These are phyloP conservation scores for Perizoma affinitatum DNA, from an alignment of 2,888 invertebrate species.

Conservation along the genomic window DNA sequence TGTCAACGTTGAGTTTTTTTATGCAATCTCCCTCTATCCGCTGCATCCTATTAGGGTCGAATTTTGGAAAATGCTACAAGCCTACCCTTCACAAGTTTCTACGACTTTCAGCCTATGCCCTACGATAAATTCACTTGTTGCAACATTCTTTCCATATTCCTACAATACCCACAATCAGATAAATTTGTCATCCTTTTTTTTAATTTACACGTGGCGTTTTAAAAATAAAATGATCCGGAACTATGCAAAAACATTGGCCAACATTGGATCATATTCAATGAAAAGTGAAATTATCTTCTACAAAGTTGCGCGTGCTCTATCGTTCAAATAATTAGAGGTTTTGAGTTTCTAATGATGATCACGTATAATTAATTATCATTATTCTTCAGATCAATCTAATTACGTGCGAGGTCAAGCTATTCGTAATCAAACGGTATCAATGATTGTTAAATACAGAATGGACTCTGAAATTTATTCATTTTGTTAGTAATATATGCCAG, in stretches of 20 bases:
- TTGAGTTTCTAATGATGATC: conserved; percentile 1
- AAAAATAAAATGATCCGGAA: background rate
- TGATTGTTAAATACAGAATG: background rate
- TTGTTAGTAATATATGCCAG: too few species aligned
- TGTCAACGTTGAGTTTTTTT: too few species aligned
- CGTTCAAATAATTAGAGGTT: background rate
- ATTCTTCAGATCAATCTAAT: background rate
- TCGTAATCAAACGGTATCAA: background rate
- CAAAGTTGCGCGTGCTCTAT: background rate
- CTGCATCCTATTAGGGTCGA: too few species aligned
- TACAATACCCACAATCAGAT: too few species aligned
- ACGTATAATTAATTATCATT: conserved; percentile 1
- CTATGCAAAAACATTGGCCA: background rate
- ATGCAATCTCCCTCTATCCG: too few species aligned
- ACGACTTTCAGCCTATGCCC: too few species aligned
- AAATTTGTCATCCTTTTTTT: too few species aligned
- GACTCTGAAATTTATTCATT: too few species aligned
- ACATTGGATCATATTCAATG: background rate
- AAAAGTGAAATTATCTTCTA: background rate
- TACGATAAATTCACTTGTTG: too few species aligned
- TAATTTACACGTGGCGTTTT: background rate
- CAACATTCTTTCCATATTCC: too few species aligned
- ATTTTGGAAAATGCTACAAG: too few species aligned
- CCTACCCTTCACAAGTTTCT: too few species aligned
- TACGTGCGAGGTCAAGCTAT: conserved; percentile 10